A percentile compares a stretch with the other conserved stretches of the same genome.
These are phyloP conservation scores for Perca schrenkii DNA, from an alignment of 2,113 vertebrate genomes.

Conservation along the genomic window DNA sequence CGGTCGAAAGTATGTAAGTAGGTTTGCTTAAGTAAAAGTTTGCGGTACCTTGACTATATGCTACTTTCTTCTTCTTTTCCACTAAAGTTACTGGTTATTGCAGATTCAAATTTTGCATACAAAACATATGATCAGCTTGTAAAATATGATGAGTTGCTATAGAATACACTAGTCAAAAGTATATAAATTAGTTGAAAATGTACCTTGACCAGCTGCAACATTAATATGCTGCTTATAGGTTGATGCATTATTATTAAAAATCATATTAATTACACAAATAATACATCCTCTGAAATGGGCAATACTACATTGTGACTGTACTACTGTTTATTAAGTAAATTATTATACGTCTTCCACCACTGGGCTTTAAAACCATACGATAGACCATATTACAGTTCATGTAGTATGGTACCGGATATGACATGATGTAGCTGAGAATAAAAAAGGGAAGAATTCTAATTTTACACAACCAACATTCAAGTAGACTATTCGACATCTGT, in stretches of 20 bases:
- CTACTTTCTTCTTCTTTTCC: not conserved
- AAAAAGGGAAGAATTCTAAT: not conserved
- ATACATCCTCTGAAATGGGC: not conserved
- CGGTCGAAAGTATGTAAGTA: not conserved
- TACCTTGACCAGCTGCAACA: not conserved
- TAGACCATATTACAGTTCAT: not conserved
- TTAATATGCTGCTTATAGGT: not conserved
- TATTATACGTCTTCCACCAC: not conserved
- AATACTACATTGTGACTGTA: not conserved
- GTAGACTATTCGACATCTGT: slow-evolving; percentile 1
- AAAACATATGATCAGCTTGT: not conserved
- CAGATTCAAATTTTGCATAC: no score
- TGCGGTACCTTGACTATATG: not conserved
- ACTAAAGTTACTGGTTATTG: not conserved
- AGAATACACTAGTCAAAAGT: not conserved
- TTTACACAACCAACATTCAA: slow-evolving; percentile 2
- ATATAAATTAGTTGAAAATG: not conserved
- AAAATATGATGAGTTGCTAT: not conserved
- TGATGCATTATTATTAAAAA: not conserved
- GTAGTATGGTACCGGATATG: no score
- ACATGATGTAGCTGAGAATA: not conserved
- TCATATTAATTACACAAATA: not conserved
- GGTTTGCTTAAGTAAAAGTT: not conserved
- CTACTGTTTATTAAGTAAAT: not conserved
- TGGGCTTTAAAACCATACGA: not conserved